A percentile compares a stretch with the other conserved stretches of the same genome.
These are phyloP conservation scores for Tyria jacobaeae DNA, from an alignment of 2,888 invertebrate species.

Conservation along the genomic window DNA sequence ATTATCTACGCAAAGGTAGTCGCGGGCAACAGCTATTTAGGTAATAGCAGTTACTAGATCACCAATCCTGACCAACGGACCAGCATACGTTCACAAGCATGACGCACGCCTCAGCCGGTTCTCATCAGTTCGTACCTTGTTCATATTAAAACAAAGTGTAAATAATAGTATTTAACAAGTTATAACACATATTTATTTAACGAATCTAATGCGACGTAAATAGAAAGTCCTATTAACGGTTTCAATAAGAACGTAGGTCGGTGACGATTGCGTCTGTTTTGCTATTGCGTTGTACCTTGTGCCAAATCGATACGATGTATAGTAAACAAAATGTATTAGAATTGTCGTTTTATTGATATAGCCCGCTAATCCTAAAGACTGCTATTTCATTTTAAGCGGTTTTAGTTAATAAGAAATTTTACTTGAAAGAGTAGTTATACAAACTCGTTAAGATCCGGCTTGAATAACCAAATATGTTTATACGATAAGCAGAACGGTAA, in stretches of 20 bases:
- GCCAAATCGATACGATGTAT: background rate
- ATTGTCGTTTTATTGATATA: too few species aligned
- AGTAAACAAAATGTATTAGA: too few species aligned
- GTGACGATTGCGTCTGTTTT: background rate
- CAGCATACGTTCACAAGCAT: too few species aligned
- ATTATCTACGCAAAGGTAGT: too few species aligned
- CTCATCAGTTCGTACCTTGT: background rate
- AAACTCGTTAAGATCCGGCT: background rate
- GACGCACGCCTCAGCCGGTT: too few species aligned
- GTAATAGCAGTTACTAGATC: too few species aligned
- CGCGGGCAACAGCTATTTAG: too few species aligned
- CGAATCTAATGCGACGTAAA: background rate
- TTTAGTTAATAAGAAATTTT: too few species aligned
- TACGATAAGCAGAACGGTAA: background rate
- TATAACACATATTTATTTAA: background rate
- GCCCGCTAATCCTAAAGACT: too few species aligned
- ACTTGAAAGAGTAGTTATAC: too few species aligned
- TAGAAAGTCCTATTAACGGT: constrained; percentile 8
- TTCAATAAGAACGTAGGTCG: constrained; percentile 1
- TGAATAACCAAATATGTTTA: background rate
- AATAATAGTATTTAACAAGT: background rate
- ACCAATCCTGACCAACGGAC: too few species aligned
- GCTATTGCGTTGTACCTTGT: background rate
- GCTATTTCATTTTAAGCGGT: too few species aligned
- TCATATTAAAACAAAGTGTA: background rate